Evolutionary conservation across 1,140 invertebrate genomes (phyloP).

Genomic region (Drosophila ananassae): DNA sequence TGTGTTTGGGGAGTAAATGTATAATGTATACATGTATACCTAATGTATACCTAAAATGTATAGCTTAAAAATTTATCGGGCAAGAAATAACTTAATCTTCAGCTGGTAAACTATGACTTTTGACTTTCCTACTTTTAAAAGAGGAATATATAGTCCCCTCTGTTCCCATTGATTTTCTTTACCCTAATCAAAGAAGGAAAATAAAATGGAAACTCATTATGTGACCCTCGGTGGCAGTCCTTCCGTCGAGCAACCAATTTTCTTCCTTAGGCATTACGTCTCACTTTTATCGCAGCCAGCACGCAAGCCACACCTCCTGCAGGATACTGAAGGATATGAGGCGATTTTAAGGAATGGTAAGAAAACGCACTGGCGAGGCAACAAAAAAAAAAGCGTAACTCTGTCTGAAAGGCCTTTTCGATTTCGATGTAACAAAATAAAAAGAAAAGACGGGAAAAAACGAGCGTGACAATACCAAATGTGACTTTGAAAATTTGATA

Average conservation of each 20-base stretch:
- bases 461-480: constrained; percentile 80
- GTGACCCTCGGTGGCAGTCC: constrained; percentile 32
- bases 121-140: constrained; percentile 11
- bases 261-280: constrained; percentile 60
- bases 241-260: constrained; percentile 35
- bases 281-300: constrained; percentile 74
- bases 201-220: constrained; percentile 74
- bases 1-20: neutral
- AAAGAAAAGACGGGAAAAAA: constrained; percentile 21
- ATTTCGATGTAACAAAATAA: constrained; percentile 46
- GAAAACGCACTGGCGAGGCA: constrained; percentile 1
- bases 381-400: constrained; percentile 6
- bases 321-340: neutral
- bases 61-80: constrained; percentile 2
- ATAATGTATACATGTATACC: too few relatives aligned
- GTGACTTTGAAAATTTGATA: constrained; percentile 82
- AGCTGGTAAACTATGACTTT: constrained; percentile 37
- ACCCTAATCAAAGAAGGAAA: constrained; percentile 41
- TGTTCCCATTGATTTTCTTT: constrained; percentile 11
- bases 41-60: neutral
- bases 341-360: constrained; percentile 16
- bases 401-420: constrained; percentile 58
- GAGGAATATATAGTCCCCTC: too few relatives aligned
- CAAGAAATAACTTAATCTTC: constrained; percentile 32
- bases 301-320: constrained; percentile 54